Conservation (phyloP, 2,113 vertebrate genomes). For the Chionis minor region DNA sequence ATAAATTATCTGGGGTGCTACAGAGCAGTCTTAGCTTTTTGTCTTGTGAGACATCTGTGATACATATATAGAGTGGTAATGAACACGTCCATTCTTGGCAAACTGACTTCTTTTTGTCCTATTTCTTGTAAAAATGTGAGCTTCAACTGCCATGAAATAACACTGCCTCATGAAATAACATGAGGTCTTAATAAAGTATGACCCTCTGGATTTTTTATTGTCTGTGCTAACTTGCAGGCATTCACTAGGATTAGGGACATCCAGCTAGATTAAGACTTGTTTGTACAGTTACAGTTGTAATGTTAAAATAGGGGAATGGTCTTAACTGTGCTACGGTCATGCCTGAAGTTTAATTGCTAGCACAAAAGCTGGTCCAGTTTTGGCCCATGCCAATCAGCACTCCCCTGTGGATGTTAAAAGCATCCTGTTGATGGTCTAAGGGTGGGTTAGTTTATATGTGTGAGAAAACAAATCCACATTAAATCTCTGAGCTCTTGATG, state of each 20-base stretch:
- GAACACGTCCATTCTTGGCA: slow-evolving; percentile 26
- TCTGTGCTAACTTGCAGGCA: background rate
- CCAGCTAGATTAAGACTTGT: background rate
- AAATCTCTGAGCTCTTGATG: background rate
- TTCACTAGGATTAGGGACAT: background rate
- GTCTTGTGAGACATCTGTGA: slow-evolving; percentile 14
- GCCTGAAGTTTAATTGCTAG: background rate
- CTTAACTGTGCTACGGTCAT: fast-evolving
- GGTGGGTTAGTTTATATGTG: background rate
- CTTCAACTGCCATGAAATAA: background rate
- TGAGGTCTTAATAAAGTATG: background rate
- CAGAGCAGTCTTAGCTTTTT: background rate
- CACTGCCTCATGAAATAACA: background rate
- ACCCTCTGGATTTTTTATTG: background rate
- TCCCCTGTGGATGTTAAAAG: background rate
- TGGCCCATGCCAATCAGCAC: background rate
- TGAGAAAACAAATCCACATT: background rate
- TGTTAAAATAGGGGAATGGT: background rate
- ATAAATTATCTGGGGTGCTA: background rate
- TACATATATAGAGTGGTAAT: background rate
- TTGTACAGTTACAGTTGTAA: background rate
- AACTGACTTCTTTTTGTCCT: background rate
- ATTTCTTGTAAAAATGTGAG: background rate
- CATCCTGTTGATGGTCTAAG: background rate
- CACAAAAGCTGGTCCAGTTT: background rate